These are phyloP conservation scores for Branchinecta lindahli DNA, from an alignment of 1,140 invertebrate genomes.

Conservation along the genomic window DNA sequence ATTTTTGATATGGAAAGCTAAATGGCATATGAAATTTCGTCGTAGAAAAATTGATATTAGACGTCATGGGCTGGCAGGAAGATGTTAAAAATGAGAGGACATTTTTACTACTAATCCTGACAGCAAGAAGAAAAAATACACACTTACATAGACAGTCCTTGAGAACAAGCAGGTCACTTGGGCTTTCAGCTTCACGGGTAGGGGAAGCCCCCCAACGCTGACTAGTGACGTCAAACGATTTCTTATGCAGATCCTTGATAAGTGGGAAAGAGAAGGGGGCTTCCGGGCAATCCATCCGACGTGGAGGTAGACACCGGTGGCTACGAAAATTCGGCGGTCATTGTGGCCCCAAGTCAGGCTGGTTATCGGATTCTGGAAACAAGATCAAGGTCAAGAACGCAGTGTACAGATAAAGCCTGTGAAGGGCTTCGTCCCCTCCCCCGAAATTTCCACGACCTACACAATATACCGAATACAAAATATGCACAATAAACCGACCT, in stretches of 20 bases:
- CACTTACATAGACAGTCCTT: slow-evolving; percentile 76
- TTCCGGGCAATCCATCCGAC: slow-evolving; percentile 74
- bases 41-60: too few relatives aligned
- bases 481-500: too few relatives aligned
- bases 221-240: slow-evolving; percentile 39
- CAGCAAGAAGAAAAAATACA: not conserved
- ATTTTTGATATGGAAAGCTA: too few relatives aligned
- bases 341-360: slow-evolving; percentile 96
- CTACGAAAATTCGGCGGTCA: slow-evolving; percentile 81
- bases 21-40: too few relatives aligned
- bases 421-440: too few relatives aligned
- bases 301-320: slow-evolving; percentile 63
- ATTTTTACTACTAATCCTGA: too few relatives aligned
- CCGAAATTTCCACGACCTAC: too few relatives aligned
- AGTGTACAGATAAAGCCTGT: too few relatives aligned
- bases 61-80: too few relatives aligned
- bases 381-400: not conserved
- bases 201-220: slow-evolving; percentile 47
- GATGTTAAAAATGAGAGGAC: too few relatives aligned
- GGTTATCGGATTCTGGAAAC: slow-evolving; percentile 55
- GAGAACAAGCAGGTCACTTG: slow-evolving; percentile 76
- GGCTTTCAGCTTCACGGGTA: slow-evolving; percentile 67
- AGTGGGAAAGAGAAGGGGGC: slow-evolving; percentile 71
- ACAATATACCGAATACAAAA: too few relatives aligned
- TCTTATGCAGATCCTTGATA: slow-evolving; percentile 58